A percentile compares a stretch with the other conserved stretches of the same genome.
Conservation (phyloP, 1,140 invertebrate species). For the Drosophila murphyi region DNA sequence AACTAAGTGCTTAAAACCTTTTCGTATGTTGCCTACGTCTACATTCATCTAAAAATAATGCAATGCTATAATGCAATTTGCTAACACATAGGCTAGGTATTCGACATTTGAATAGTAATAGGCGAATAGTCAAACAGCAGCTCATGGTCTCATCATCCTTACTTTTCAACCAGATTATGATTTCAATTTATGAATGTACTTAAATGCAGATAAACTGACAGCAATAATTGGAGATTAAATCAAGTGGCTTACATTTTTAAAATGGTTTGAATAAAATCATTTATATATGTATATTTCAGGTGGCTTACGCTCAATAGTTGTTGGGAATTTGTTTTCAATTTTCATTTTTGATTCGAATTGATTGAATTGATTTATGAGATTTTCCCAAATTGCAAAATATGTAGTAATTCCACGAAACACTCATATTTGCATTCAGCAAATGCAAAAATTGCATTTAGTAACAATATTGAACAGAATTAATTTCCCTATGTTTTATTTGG, state of each 20-base stretch:
- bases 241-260: too few relatives aligned
- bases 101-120: not conserved
- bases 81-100: conserved; percentile 8
- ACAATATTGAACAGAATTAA: not conserved
- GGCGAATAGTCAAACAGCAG: conserved; percentile 2
- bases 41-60: conserved; percentile 10
- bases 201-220: too few relatives aligned
- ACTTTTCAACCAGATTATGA: too few relatives aligned
- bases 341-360: not conserved
- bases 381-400: not conserved
- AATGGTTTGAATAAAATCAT: too few relatives aligned
- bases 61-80: conserved; percentile 12
- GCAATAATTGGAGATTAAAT: too few relatives aligned
- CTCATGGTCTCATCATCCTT: not conserved
- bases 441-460: not conserved
- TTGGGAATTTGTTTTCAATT: too few relatives aligned
- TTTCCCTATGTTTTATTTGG: not conserved
- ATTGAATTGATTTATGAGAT: too few relatives aligned
- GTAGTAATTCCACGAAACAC: not conserved
- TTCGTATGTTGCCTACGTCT: conserved; percentile 7
- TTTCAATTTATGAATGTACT: too few relatives aligned
- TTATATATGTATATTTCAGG: too few relatives aligned
- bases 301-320: too few relatives aligned
- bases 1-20: conserved; percentile 13
- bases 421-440: not conserved